Base-by-base conservation (phyloP, 2,797 vertebrate species). In the Callimico goeldii region DNA sequence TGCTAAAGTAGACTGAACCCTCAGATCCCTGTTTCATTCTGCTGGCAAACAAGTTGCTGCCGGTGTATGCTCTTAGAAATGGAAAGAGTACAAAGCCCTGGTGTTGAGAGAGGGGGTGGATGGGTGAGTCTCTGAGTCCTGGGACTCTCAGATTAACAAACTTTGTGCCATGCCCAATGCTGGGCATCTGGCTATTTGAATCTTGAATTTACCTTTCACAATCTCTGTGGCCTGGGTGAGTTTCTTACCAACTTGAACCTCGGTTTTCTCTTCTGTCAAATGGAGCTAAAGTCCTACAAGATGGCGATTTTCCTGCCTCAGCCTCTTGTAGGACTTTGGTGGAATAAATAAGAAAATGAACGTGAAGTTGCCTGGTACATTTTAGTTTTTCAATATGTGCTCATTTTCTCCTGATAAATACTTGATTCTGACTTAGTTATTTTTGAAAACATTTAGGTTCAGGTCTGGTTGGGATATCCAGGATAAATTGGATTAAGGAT, bases 351-450 rank as follows among this genome's bases (percentile, higher is more conserved):
- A 81, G 61, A 64, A 92, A 95, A 67, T 14, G 36, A 86, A 50
- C 22, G 15, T 5, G 12, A 14, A 87, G 55, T 3, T 70, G 1
- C 67, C 72, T 17, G 7, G n/a, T 50, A n/a, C 64, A 67, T 83
- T 86, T 67, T 73, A 43, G 61, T 75, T 52, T 39, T 83, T 76
- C 7, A 43, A 1, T 36, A 39, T 0, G 0, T 39, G 26, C 87
- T 39, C 1, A 6, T 73, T 92, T 95, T 46, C 7, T 92, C 81
- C 90, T 81, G 55, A 75, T n/a, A 87, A 82, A 81, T 57, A 57
- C 88, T 95, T 83, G 77, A 10, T 82, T 96, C 77, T 36, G 52
- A 80, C 39, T 97, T 55, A 86, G 58, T 82, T 36, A n/a, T 86
- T 87, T 96, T 52, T 95, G 72, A 76, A 94, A 93, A 89, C 13